These are phyloP conservation scores for Pachypeltis micranthus DNA, from an alignment of 1,140 invertebrate genomes.

Conservation along the genomic window DNA sequence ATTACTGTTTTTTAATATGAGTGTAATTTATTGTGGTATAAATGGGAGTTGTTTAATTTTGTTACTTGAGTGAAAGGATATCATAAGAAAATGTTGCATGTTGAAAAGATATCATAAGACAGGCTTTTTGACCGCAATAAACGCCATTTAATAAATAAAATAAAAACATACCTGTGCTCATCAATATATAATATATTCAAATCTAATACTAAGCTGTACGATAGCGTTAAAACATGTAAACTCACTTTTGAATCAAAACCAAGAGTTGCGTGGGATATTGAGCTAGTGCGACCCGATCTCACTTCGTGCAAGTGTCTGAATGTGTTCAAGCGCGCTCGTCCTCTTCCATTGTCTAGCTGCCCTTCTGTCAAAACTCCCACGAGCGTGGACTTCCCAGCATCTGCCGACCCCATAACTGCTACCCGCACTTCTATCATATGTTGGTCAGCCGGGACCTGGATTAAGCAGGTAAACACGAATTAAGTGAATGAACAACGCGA, in stretches of 20 bases:
- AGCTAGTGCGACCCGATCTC: conserved; percentile 87
- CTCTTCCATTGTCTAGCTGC: conserved; percentile 88
- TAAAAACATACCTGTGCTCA: no score
- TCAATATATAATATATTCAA: no score
- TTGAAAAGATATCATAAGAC: no score
- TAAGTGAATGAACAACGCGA: no score
- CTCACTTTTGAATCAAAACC: conserved; percentile 72
- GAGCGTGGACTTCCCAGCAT: conserved; percentile 87
- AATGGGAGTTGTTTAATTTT: no score
- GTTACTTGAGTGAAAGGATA: no score
- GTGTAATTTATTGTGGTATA: no score
- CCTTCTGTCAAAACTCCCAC: conserved; percentile 91
- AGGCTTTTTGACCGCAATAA: conserved; percentile 7
- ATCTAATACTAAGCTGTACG: neutral
- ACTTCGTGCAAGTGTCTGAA: conserved; percentile 95
- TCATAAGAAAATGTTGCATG: no score
- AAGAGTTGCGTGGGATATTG: conserved; percentile 91
- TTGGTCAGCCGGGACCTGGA: conserved; percentile 73
- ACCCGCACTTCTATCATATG: conserved; percentile 79
- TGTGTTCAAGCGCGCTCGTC: conserved; percentile 86
- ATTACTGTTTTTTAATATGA: no score
- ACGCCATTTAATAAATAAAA: no score
- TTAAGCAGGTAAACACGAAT: no score
- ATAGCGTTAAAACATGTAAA: conserved; percentile 15
- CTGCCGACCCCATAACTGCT: conserved; percentile 84